Evolutionary conservation across 23 tunicate genomes (phyloP).

Genomic region (Diplosoma virens): DNA sequence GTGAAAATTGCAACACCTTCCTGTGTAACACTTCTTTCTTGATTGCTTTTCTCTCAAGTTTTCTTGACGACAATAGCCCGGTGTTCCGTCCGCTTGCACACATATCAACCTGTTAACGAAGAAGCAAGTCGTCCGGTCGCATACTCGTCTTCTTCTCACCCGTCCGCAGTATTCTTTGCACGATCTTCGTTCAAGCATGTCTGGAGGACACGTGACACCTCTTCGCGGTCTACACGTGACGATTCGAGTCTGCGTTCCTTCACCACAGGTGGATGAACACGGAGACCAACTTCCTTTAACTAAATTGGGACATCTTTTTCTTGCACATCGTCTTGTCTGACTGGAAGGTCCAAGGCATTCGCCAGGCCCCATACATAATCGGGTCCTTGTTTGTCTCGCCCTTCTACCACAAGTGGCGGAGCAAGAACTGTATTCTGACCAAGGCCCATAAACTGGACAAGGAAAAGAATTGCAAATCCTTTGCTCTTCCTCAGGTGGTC

Average conservation of each 20-base stretch:
- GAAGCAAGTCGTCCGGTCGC: background rate
- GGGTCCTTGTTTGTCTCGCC: background rate
- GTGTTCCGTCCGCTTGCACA: background rate
- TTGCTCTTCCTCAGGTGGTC: background rate
- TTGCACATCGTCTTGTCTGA: background rate
- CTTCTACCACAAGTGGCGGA: background rate
- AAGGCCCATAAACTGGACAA: background rate
- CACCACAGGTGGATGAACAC: background rate
- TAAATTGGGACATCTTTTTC: background rate
- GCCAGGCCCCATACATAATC: background rate
- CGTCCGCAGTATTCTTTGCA: no score
- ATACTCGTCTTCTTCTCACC: no score
- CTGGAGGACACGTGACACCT: no score
- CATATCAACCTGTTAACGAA: background rate
- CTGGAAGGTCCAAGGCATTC: conserved; percentile 3
- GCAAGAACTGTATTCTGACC: background rate
- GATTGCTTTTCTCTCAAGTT: no score
- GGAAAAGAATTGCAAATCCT: background rate
- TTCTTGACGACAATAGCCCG: no score
- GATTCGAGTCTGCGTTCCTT: background rate
- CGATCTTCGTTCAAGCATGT: no score
- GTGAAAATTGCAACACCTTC: no score
- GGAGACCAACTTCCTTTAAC: background rate
- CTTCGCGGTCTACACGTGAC: background rate
- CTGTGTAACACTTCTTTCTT: no score